phyloP scores from a whole-genome alignment of 2,797 vertebrate species.

The Staurois parvus region DNA sequence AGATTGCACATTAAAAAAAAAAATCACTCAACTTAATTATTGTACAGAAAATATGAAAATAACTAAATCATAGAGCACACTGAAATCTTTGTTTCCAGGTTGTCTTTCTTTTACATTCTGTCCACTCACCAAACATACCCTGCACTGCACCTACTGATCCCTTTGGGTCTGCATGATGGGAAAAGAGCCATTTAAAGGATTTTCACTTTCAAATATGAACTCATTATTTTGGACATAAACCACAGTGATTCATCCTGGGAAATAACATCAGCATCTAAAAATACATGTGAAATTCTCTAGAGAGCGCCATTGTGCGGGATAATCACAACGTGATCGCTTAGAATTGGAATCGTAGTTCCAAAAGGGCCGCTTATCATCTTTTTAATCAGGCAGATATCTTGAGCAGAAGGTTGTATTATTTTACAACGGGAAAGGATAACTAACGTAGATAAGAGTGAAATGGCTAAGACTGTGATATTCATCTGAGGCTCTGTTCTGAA shows the following conservation, averaged over 20 bases:
- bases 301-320: background rate
- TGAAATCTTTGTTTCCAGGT: too few relatives aligned
- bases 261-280: slow-evolving; percentile 10
- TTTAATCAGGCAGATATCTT: background rate
- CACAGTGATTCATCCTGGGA: background rate
- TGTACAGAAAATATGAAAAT: too few relatives aligned
- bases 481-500: background rate
- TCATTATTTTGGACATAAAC: slow-evolving; percentile 14
- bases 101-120: background rate
- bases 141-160: background rate
- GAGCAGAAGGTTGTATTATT: background rate
- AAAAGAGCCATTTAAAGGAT: background rate
- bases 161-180: background rate
- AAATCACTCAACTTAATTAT: too few relatives aligned
- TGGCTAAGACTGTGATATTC: background rate
- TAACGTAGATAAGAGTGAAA: background rate
- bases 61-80: too few relatives aligned
- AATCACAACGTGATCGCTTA: background rate
- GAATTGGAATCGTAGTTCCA: background rate
- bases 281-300: slow-evolving; percentile 1
- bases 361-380: background rate
- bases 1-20: background rate
- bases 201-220: background rate
- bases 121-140: background rate
- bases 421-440: background rate